Base-by-base conservation (phyloP, 92 coral and sea anemone species). In the Actinostola sp. region DNA sequence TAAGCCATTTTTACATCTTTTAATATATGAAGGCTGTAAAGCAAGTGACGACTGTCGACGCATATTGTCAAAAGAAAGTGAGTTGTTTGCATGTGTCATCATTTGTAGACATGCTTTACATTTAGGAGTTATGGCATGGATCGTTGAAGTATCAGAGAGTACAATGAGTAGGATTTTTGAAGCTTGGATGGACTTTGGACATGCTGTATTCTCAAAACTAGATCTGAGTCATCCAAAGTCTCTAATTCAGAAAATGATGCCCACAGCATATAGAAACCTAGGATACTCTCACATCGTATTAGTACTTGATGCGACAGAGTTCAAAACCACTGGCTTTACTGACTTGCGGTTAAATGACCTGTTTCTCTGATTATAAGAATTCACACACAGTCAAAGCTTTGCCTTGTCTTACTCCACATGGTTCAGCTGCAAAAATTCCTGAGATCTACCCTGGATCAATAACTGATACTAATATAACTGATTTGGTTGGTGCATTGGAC, bases 101-200 rank as follows among this genome's bases (percentile, higher is more conserved):
- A 21, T 28, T 33, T 67, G 73, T 23, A 67, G 73, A 41, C 73
- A 67, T 48, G 60, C 73, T 33, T 53, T 67, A 16, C 73, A 67
- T 39, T 53, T 67, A 38, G 73, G 73, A 13, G 73, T 67, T 11
- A 67, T 67, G 73, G 73, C 73, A 16, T 67, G 73, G 73, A 67
- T 67, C 24, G 13, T 67, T 32, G 59, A 46, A 23, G 45, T 67
- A 20, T 65, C 55, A 1, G 54, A 65, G 23, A 33, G 54, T 14
- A 39, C 71, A 15, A 65, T 39, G 71, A 65, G 71, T 35, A 65
- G 71, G 35, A 65, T 65, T 15, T 65, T 65, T 35, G 71, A 65
- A 23, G 71, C 71, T 1, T 67, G 42, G 41, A 46, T 67, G 59
- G 24, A 38, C 3, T 67, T 67, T 67, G 73, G 73, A 1, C 59